Evolutionary conservation across 2,888 invertebrate genomes (phyloP), one percentile per base, ranked within the genome.

Genomic region (Platycnemis pennipes): DNA sequence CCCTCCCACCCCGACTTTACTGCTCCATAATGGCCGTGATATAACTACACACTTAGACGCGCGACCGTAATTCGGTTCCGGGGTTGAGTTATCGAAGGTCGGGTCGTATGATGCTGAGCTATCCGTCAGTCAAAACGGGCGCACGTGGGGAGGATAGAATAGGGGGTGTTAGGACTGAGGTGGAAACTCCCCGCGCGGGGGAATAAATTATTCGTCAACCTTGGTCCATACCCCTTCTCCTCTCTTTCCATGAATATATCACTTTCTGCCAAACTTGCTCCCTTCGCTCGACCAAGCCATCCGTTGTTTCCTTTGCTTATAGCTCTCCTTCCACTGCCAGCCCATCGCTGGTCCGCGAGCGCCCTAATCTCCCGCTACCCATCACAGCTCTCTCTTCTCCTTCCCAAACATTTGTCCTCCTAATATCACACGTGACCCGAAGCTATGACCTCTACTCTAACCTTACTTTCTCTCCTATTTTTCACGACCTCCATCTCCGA

Each of bases 161-260:
- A 22, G n/a, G n/a, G 87, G 42, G 87, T 19, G 26, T 37, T 4
- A 8, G 77, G 37, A 77, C 77, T 11, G 22, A 37, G n/a, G 53
- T 89, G 91, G 91, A 56, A 91, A 42, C 91, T 63, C 44, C 91
- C 37, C 37, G 22, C 91, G 44, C 42, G 4, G 22, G 31, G 91
- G 26, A 42, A 91, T 91, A 91, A 91, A 91, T 91, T 91, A 91
- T 91, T 91, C 91, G 91, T 53, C 63, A 91, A 0, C 37, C 16
- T 77, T 4, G 16, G 11, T 37, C 13, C 37, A n/a, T 13, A 3
- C 44, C 2, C 11, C 86, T 26, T 16, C 44, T 5, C 7, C 31
- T 8, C 37, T 13, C 87, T 46, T 46, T n/a, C 87, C n/a, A 45
- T 46, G 45, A 8, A 11, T 46, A n/a, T 87, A n/a, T 46, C 45